Evolutionary conservation across 2,797 vertebrate genomes (phyloP), one percentile per base, ranked within the genome.

Genomic region (Pangasius mekongensis): DNA sequence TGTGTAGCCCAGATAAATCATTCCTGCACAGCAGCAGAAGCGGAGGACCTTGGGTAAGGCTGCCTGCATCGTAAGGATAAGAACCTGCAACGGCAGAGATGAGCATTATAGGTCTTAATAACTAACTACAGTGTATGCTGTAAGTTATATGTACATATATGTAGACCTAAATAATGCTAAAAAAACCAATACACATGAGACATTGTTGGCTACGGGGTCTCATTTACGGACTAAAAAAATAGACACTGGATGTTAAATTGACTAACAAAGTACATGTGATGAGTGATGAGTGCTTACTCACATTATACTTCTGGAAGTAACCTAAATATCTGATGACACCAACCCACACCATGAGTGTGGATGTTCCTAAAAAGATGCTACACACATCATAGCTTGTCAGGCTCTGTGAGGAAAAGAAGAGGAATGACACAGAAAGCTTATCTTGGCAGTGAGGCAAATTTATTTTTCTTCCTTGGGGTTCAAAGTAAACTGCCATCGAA

Each of bases 261-360:
- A 52, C 49, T 10, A 24, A 5, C 8, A 47, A 56, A 11, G 5
- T 52, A 52, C 20, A 14, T 27, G 22, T 73, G 33, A 52, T 52
- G 64, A 33, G 20, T 47, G 5, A 88, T 36, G 52, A 76, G 69
- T 58, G 84, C 4, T 86, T 36, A 93, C 97, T 98, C 95, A 98
- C 99, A 2, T 99, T 99, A 87, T 99, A 99, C 56, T 98, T 98
- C 94, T 99, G 97, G 93, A 99, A 99, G 93, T 99, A 99, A 85
- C 98, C 98, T 92, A 99, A 94, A 92, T 99, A 99, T 94, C 98
- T 94, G 94, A 99, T 98, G 89, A 99, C 98, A 0, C 98, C 97
- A 4, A 99, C 97, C 99, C 99, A 99, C 87, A 98, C 98, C 89
- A 99, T 87, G 30, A 99, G 95, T 0, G 99, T 99, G 1, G 98